Conservation (phyloP, 2,888 invertebrate species). For the Diarsia dahlii region DNA sequence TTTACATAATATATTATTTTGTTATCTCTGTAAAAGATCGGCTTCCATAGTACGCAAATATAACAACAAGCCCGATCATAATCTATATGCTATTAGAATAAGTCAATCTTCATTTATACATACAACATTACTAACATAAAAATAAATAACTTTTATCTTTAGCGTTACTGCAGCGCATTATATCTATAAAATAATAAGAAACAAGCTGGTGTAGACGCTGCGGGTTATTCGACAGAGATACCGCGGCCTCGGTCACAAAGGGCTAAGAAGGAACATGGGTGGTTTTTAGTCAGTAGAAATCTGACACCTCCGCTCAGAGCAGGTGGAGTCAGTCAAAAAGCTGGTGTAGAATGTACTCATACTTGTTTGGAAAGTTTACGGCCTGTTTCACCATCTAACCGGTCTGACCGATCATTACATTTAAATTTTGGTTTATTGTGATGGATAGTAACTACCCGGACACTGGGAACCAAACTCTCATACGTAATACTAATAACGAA, state of each 20-base stretch:
- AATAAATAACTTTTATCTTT: constrained; percentile 27
- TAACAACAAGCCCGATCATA: constrained; percentile 25
- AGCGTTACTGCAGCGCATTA: constrained; percentile 8
- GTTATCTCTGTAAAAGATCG: constrained; percentile 22
- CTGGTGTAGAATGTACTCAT: constrained; percentile 31
- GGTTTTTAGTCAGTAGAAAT: no score
- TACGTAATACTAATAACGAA: background rate
- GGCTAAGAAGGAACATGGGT: no score
- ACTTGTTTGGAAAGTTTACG: background rate
- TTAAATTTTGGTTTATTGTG: background rate
- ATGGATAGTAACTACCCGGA: background rate
- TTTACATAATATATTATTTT: constrained; percentile 37
- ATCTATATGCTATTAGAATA: constrained; percentile 2
- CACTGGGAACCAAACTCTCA: background rate
- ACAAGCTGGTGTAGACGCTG: background rate
- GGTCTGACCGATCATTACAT: background rate
- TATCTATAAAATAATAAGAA: constrained; percentile 5
- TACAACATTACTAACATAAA: constrained; percentile 15
- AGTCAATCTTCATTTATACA: constrained; percentile 23
- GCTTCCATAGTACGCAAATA: constrained; percentile 22
- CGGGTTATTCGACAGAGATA: no score
- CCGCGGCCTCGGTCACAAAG: no score
- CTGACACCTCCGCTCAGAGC: no score
- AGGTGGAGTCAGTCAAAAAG: background rate
- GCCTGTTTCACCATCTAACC: background rate